Evolutionary conservation across 2,113 vertebrate species (phyloP), one percentile per base, ranked within the genome.

Genomic region (Ceyx melanurus): DNA sequence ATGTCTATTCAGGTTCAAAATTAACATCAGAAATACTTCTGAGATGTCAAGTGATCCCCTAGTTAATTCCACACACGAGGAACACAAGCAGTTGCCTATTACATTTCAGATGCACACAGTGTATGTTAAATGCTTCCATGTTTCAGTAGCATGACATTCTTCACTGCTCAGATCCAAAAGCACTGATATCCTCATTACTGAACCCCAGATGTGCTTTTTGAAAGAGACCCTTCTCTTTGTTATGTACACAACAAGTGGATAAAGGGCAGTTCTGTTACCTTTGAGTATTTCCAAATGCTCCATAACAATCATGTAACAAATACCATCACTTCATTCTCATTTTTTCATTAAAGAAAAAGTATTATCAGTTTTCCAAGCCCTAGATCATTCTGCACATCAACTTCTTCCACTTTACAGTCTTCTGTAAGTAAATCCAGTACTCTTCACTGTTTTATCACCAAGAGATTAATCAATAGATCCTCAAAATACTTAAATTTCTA

Each of bases 231-330:
- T 65, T 87, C 53, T 37, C 29, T 31, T 35, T 57, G 6, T 43
- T 45, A 68, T 0, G 1, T 19, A 35, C 2, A 10, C 14, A 86
- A 45, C 22, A 68, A 65, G 28, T 5, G 3, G 5, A 33, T 70
- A 68, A 91, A 46, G 10, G 17, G 48, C 8, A 72, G 26, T 4
- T 82, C 40, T 60, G 28, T 20, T 42, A 48, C 17, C 18, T 43
- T 79, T 60, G 40, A 40, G 29, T 43, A 16, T 33, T 91, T 5
- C 33, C 18, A 15, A 79, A 75, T 16, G 7, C 19, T 82, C 29
- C 22, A 2, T 25, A 68, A 29, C 11, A 42, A 13, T 51, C 12
- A 57, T 10, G 12, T 5, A 71, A 35, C 48, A 73, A 82, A 73
- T 11, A 67, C 53, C 11, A 19, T 15, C 33, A n/a, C 10, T 33